Conservation (phyloP, 2,888 invertebrate species). For the Hedya salicella region DNA sequence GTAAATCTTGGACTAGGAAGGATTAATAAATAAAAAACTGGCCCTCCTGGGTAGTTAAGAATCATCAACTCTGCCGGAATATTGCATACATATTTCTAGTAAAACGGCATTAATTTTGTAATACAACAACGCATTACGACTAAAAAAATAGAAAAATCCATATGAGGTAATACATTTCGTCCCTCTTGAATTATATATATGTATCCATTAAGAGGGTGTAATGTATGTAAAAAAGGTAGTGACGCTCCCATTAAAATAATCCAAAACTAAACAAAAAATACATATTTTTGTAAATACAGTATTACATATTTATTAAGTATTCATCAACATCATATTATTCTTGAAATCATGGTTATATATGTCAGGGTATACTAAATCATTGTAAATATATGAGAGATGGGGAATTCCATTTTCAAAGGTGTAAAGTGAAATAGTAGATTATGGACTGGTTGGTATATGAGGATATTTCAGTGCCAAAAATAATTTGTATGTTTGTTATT, state of each 20-base stretch:
- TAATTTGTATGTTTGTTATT: conserved; percentile 24
- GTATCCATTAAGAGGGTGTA: too few relatives aligned
- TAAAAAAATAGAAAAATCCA: too few relatives aligned
- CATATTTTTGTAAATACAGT: conserved; percentile 77
- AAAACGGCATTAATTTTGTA: too few relatives aligned
- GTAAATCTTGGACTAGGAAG: too few relatives aligned
- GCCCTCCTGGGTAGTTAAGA: too few relatives aligned
- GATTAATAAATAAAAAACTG: too few relatives aligned
- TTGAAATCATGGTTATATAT: conserved; percentile 61
- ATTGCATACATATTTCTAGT: too few relatives aligned
- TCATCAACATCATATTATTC: conserved; percentile 56
- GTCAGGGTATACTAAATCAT: conserved; percentile 57
- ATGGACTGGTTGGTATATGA: conserved; percentile 24
- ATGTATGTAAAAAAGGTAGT: not conserved
- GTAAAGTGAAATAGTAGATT: conserved; percentile 20
- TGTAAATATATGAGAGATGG: conserved; percentile 33
- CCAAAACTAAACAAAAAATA: conserved; percentile 50
- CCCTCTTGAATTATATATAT: too few relatives aligned
- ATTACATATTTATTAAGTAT: conserved; percentile 63
- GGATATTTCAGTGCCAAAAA: conserved; percentile 42
- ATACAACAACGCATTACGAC: too few relatives aligned
- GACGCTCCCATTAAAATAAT: conserved; percentile 50
- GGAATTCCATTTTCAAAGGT: conserved; percentile 34
- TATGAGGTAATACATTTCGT: too few relatives aligned
- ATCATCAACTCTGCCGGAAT: too few relatives aligned